Conservation (phyloP, 1,140 invertebrate genomes). For the Acromyrmex charruanus region DNA sequence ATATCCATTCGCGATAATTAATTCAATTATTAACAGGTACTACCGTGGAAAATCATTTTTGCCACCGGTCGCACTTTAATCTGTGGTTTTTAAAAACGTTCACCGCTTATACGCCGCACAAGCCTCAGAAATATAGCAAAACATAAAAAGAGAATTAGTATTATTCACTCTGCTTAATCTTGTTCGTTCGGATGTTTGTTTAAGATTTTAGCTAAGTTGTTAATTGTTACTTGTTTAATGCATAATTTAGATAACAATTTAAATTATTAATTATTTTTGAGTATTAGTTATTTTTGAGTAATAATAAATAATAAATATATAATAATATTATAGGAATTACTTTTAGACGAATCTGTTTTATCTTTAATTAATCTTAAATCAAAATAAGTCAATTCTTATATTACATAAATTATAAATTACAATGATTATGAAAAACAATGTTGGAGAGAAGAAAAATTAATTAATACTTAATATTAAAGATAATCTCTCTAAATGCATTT, state of each 20-base stretch:
- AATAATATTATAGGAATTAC: too few species aligned
- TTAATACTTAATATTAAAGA: background rate
- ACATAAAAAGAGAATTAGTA: background rate
- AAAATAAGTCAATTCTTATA: background rate
- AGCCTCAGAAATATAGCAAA: conserved; percentile 8
- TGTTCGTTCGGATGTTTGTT: background rate
- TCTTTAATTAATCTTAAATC: background rate
- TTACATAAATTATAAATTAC: background rate
- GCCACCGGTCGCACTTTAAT: conserved; percentile 29
- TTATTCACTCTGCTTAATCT: conserved; percentile 16
- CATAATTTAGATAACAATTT: background rate
- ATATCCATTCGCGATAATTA: conserved; percentile 57
- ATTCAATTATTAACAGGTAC: conserved; percentile 60
- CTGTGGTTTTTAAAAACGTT: conserved; percentile 52
- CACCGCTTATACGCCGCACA: background rate
- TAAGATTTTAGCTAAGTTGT: background rate
- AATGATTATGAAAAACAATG: too few species aligned
- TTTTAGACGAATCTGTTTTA: background rate
- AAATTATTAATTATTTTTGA: background rate
- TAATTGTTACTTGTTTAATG: too few species aligned
- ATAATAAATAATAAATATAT: background rate
- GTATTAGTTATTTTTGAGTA: background rate
- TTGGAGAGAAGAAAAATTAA: background rate
- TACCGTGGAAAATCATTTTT: conserved; percentile 51
- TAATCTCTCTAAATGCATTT: background rate